These are phyloP conservation scores for Thereva nobilitata DNA, from an alignment of 2,888 invertebrate species.

Conservation along the genomic window DNA sequence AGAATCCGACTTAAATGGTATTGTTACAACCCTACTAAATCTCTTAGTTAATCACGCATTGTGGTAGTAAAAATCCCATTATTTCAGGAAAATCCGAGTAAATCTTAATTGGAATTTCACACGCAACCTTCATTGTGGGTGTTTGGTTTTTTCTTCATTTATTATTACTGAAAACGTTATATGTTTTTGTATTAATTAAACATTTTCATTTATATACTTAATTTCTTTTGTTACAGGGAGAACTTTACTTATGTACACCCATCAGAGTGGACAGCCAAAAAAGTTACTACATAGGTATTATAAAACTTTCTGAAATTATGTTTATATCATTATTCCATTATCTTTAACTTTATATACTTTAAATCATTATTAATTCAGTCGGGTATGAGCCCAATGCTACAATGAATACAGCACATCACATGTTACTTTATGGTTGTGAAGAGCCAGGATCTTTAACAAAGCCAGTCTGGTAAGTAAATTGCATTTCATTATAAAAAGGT, in stretches of 20 bases:
- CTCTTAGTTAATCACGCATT: too few species aligned
- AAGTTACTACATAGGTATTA: constrained; percentile 79
- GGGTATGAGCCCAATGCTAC: constrained; percentile 92
- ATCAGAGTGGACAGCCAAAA: constrained; percentile 76
- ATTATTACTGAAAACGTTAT: too few species aligned
- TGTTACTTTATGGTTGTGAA: constrained; percentile 87
- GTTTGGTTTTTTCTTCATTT: too few species aligned
- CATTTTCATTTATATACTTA: too few species aligned
- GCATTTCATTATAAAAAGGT: background rate
- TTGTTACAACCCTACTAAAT: too few species aligned
- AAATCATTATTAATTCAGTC: constrained; percentile 62
- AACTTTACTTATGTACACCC: constrained; percentile 89
- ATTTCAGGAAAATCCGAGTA: too few species aligned
- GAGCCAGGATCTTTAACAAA: constrained; percentile 60
- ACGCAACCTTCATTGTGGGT: too few species aligned
- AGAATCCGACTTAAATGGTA: too few species aligned
- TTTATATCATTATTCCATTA: background rate
- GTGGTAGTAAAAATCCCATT: too few species aligned
- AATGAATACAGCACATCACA: constrained; percentile 90
- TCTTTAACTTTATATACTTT: background rate
- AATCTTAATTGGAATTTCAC: too few species aligned
- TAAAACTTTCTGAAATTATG: background rate
- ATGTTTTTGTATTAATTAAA: too few species aligned
- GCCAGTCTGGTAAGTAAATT: constrained; percentile 68
- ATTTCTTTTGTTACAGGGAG: constrained; percentile 70